Conservation (phyloP, 2,113 vertebrate species). For the Pollachius pollachius region DNA sequence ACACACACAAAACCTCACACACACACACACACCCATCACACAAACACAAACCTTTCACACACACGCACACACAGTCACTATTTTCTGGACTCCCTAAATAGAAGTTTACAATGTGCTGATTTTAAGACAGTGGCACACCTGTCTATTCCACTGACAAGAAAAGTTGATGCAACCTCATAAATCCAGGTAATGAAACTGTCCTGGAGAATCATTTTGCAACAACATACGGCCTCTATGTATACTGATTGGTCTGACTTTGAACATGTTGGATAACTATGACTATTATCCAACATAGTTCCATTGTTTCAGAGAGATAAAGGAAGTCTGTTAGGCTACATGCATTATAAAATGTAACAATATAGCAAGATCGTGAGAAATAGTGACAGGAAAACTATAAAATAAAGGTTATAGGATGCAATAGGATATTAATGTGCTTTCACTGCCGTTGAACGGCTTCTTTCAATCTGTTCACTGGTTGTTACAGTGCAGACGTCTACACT, state of each 20-base stretch:
- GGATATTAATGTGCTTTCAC: too few species aligned
- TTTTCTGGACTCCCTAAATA: conserved; percentile 15
- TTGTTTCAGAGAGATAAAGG: too few species aligned
- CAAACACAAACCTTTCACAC: too few species aligned
- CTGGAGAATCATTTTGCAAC: conserved; percentile 2
- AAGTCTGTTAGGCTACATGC: not conserved
- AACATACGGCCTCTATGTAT: not conserved
- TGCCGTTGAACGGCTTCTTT: too few species aligned
- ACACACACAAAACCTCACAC: too few species aligned
- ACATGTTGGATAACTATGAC: not conserved
- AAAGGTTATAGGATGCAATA: too few species aligned
- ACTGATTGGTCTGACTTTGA: not conserved
- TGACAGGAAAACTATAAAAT: too few species aligned
- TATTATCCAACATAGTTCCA: not conserved
- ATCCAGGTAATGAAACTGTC: conserved; percentile 19
- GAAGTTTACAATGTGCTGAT: conserved; percentile 34
- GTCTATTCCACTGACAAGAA: conserved; percentile 2
- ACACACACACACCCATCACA: too few species aligned
- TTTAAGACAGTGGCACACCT: conserved; percentile 26
- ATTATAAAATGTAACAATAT: too few species aligned
- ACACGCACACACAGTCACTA: not conserved
- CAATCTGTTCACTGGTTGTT: too few species aligned
- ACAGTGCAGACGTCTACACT: too few species aligned
- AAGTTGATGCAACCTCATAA: conserved; percentile 16
- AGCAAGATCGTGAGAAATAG: too few species aligned